Percentiles rank a stretch among this genome's conserved stretches.
Evolutionary conservation across 2,888 invertebrate genomes (phyloP).

Genomic region (Choristoneura rosaceana): DNA sequence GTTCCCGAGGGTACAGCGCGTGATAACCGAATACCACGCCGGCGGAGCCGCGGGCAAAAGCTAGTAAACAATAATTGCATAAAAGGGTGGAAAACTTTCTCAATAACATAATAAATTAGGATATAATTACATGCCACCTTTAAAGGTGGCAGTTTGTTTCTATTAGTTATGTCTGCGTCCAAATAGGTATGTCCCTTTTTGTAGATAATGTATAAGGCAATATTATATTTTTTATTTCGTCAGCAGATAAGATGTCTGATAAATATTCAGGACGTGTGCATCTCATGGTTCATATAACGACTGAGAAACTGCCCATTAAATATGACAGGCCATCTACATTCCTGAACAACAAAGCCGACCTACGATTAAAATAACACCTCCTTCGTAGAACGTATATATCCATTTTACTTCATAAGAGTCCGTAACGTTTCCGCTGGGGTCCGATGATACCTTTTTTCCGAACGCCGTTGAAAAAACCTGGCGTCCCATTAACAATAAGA

Average conservation of each 20-base stretch:
- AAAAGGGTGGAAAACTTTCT: not conserved
- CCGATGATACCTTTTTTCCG: slow-evolving; percentile 83
- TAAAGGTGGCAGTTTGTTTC: not conserved
- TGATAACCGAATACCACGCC: too few species aligned
- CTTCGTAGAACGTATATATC: slow-evolving; percentile 82
- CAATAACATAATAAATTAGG: not conserved
- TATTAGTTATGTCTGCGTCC: too few species aligned
- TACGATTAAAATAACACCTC: slow-evolving; percentile 85
- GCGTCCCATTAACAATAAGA: slow-evolving; percentile 85
- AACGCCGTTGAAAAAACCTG: slow-evolving; percentile 80
- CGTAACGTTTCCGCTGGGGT: slow-evolving; percentile 84
- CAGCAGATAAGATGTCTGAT: slow-evolving; percentile 54
- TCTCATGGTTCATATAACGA: slow-evolving; percentile 67
- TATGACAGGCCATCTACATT: slow-evolving; percentile 85
- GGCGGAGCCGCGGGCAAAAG: too few species aligned
- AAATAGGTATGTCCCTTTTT: not conserved
- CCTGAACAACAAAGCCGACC: slow-evolving; percentile 82
- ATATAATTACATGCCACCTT: not conserved
- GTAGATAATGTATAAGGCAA: not conserved
- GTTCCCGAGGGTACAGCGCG: too few species aligned
- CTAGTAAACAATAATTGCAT: not conserved
- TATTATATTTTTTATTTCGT: slow-evolving; percentile 12
- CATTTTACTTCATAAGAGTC: slow-evolving; percentile 83
- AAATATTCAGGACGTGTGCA: slow-evolving; percentile 75
- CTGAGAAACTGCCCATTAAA: slow-evolving; percentile 82